Evolutionary conservation across 2,888 invertebrate species (phyloP).

Genomic region (Aphodius sticticus): DNA sequence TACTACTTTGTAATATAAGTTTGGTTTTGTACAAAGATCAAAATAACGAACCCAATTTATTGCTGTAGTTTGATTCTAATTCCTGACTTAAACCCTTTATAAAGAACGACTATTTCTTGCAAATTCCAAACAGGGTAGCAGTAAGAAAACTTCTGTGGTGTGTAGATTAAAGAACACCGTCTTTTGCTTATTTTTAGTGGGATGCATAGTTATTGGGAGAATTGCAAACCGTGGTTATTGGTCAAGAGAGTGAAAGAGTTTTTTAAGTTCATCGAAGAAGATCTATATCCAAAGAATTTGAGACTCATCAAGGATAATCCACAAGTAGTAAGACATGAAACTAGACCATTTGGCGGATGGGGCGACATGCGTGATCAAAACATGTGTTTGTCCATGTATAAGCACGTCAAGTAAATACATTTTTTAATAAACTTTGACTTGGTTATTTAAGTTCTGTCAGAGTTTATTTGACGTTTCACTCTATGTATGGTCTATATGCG

Average conservation of each 20-base stretch:
- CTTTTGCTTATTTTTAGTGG: neutral
- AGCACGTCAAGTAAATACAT: neutral
- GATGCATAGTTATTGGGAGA: neutral
- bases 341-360: neutral
- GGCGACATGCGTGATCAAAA: neutral
- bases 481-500: too few relatives aligned
- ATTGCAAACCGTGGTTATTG: neutral
- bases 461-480: too few relatives aligned
- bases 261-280: neutral
- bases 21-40: neutral
- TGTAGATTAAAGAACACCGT: neutral
- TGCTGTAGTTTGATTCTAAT: neutral
- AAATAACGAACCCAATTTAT: too few relatives aligned
- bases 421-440: neutral
- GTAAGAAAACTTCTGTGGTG: neutral
- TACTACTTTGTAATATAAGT: too few relatives aligned
- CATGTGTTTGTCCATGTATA: neutral
- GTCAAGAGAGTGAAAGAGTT: neutral
- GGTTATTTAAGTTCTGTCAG: too few relatives aligned
- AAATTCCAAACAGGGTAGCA: too few relatives aligned
- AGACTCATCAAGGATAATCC: neutral
- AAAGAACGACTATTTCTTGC: too few relatives aligned
- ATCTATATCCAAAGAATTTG: neutral
- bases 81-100: too few relatives aligned
- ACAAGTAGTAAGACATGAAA: neutral